Evolutionary conservation across 30 jellyfish, hydroid and myxozoan genomes (phyloP).

Genomic region (Chironex yamaguchii): DNA sequence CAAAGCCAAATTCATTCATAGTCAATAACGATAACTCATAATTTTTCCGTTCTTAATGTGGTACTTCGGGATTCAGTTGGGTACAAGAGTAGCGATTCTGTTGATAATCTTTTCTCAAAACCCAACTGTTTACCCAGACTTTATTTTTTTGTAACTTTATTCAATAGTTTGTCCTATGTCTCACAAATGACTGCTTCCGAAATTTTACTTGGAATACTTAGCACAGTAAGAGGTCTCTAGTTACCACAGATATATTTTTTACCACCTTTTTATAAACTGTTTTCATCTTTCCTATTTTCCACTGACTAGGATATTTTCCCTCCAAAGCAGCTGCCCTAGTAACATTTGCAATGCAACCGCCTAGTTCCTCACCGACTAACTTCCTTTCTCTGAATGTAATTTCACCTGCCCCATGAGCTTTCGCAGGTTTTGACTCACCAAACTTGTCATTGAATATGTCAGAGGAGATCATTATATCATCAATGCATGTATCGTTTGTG

Average conservation of each 20-base stretch:
- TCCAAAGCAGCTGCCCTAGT: background rate
- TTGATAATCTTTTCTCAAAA: conserved; percentile 49
- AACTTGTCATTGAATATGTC: too few species aligned
- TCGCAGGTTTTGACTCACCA: too few species aligned
- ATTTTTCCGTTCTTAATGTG: conserved; percentile 39
- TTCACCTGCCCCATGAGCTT: background rate
- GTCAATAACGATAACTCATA: conserved; percentile 58
- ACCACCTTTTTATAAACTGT: conserved; percentile 37
- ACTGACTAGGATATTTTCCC: background rate
- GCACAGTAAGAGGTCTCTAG: conserved; percentile 53
- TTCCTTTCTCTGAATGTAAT: conserved; percentile 7
- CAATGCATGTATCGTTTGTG: too few species aligned
- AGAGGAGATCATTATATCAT: too few species aligned
- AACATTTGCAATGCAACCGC: conserved; percentile 14
- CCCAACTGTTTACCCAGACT: conserved; percentile 73
- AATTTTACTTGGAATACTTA: conserved; percentile 59
- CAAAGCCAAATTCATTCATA: conserved; percentile 70
- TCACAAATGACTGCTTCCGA: conserved; percentile 32
- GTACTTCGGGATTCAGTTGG: conserved; percentile 59
- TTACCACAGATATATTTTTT: conserved; percentile 23
- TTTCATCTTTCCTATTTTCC: conserved; percentile 36
- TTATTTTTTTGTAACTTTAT: too few species aligned
- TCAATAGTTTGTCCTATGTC: conserved; percentile 37
- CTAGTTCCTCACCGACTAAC: conserved; percentile 8
- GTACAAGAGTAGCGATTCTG: conserved; percentile 59